phyloP scores from a whole-genome alignment of 2,113 vertebrate species.

The Zapornia atra region DNA sequence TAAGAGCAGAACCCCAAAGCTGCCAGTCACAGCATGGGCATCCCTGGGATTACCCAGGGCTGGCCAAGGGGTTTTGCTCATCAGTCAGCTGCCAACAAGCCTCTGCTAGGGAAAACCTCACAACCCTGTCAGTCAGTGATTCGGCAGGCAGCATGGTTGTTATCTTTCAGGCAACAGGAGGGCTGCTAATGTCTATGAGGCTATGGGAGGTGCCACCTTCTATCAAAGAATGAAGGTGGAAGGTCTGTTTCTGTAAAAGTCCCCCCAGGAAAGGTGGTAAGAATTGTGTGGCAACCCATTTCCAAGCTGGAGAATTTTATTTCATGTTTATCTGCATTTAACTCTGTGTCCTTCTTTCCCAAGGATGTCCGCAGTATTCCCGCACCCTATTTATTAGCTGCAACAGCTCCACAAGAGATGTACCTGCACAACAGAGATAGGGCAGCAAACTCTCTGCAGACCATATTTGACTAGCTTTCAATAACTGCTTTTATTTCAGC shows the following conservation, averaged over 20 bases:
- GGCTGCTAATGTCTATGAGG: not conserved
- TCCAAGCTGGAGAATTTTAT: not conserved
- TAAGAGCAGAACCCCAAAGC: not conserved
- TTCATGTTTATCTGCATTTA: not conserved
- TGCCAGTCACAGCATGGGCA: fast-evolving
- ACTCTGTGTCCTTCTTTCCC: not conserved
- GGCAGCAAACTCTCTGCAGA: not conserved
- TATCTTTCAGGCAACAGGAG: not conserved
- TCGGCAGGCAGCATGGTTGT: not conserved
- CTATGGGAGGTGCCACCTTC: not conserved
- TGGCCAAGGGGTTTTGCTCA: not conserved
- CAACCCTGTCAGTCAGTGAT: not conserved
- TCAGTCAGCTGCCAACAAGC: not conserved
- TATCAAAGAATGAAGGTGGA: not conserved
- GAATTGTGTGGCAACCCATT: not conserved
- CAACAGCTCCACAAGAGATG: not conserved
- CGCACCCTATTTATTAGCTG: not conserved
- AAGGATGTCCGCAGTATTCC: not conserved
- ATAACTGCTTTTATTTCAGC: not conserved
- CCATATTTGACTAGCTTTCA: not conserved
- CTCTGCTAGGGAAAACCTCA: not conserved
- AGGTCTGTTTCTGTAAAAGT: not conserved
- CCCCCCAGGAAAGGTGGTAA: not conserved
- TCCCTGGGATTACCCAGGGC: not conserved
- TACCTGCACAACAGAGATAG: not conserved